Evolutionary conservation across 2,797 vertebrate species (phyloP).

Genomic region (Intellagama lesueurii): DNA sequence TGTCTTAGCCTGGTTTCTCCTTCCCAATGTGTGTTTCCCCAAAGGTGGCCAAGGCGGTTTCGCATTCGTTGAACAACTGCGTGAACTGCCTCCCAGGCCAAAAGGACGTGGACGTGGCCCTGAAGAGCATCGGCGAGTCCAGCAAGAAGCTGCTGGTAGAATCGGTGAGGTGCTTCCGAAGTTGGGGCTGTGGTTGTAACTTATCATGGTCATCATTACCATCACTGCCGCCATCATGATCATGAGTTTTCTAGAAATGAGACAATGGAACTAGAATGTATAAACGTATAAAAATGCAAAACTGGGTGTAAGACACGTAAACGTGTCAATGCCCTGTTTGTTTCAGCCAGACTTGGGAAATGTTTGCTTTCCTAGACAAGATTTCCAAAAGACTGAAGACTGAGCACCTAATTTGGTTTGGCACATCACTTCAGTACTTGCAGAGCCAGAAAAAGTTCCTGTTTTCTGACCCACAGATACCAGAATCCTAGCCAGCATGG

Average conservation of each 20-base stretch:
- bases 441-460: too few relatives aligned
- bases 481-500: too few relatives aligned
- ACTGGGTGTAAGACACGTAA: not conserved
- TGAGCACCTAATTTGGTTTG: not conserved
- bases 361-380: too few relatives aligned
- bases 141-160: constrained; percentile 98
- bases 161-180: constrained; percentile 80
- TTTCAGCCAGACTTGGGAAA: too few relatives aligned
- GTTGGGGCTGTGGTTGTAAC: too few relatives aligned
- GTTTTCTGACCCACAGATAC: too few relatives aligned
- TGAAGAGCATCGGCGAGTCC: constrained; percentile 96
- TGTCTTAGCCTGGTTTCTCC: not conserved
- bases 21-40: not conserved
- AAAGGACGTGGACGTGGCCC: constrained; percentile 97
- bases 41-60: constrained; percentile 96
- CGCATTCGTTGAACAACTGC: constrained; percentile 97
- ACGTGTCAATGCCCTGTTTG: not conserved
- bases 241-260: too few relatives aligned
- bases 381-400: not conserved
- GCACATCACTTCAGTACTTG: too few relatives aligned
- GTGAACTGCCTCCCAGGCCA: constrained; percentile 98
- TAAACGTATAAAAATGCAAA: not conserved
- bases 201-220: too few relatives aligned
- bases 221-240: too few relatives aligned
- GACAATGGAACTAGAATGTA: too few relatives aligned